Evolutionary conservation across 92 coral and sea anemone genomes (phyloP), one percentile per base, ranked within the genome.

Genomic region (Palythoa grandiflora): DNA sequence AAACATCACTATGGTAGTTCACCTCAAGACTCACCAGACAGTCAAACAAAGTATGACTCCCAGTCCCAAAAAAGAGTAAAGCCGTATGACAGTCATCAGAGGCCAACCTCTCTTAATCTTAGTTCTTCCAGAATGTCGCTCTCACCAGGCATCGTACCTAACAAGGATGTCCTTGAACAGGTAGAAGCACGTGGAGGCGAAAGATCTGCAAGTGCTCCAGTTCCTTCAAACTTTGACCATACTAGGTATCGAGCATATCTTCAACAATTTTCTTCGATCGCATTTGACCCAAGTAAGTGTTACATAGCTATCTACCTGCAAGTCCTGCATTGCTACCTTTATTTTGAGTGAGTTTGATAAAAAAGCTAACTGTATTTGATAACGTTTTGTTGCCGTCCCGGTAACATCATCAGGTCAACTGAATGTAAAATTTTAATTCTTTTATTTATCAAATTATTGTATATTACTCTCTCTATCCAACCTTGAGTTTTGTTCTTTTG

Each of bases 181-280:
- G 86, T 13, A 52, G 86, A 81, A n/a, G 20, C 6, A 10, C 86
- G 63, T 44, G 86, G 73, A 80, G 59, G 73, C 14, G 86, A 44
- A 75, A 81, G 86, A 13, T 65, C 75, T 35, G 86, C 86, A 15
- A 81, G 86, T 48, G 86, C 86, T 4, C 86, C 91, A 35, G 85
- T 70, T 35, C 70, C 89, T 39, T 75, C 93, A 38, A 77, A 78
- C 68, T 92, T 90, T 15, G 80, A 47, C 59, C 93, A 89, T n/a
- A 89, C 92, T 51, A 91, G 93, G 78, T 88, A 89, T 83, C 98
- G 89, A 83, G 90, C 94, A 13, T 93, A 93, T 53, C 87, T 92
- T 55, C 90, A 80, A 35, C 76, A 71, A 38, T 51, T 51, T 3
- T 53, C 89, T 36, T 94, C 79, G 87, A 86, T 93, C 68, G 75